Conservation (phyloP, 2,113 vertebrate genomes). For the Ascaphus truei region DNA sequence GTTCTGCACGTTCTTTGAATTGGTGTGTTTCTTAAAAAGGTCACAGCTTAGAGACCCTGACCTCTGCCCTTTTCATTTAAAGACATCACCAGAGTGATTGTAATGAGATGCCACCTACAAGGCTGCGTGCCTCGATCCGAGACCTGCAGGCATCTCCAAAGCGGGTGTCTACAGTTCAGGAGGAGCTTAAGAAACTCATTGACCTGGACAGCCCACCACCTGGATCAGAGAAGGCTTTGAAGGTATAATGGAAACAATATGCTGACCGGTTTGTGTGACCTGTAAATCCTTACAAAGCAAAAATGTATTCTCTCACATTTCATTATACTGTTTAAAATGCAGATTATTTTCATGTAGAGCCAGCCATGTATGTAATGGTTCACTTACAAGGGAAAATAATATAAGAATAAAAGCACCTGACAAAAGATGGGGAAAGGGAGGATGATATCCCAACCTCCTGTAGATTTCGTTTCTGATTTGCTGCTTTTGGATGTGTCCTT, state of each 20-base stretch:
- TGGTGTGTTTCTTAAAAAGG: not conserved
- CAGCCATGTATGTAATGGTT: no score
- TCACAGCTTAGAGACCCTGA: not conserved
- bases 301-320: no score
- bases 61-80: conserved; percentile 52
- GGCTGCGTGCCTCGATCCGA: conserved; percentile 79
- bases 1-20: not conserved
- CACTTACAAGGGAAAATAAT: no score
- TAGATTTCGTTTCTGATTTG: no score
- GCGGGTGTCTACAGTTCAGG: conserved; percentile 80
- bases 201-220: conserved; percentile 79
- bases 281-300: no score
- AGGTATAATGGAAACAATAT: conserved; percentile 68
- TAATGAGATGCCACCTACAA: conserved; percentile 70
- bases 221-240: conserved; percentile 76
- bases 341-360: no score
- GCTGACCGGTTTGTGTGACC: no score
- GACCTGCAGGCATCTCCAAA: conserved; percentile 87
- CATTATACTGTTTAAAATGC: no score
- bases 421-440: no score
- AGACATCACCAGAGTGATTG: conserved; percentile 93
- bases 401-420: no score
- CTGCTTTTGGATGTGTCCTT: no score
- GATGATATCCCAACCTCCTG: no score
- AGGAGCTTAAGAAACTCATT: conserved; percentile 87